These are phyloP conservation scores for Lathamus discolor DNA, from an alignment of 2,113 vertebrate species.

Conservation along the genomic window DNA sequence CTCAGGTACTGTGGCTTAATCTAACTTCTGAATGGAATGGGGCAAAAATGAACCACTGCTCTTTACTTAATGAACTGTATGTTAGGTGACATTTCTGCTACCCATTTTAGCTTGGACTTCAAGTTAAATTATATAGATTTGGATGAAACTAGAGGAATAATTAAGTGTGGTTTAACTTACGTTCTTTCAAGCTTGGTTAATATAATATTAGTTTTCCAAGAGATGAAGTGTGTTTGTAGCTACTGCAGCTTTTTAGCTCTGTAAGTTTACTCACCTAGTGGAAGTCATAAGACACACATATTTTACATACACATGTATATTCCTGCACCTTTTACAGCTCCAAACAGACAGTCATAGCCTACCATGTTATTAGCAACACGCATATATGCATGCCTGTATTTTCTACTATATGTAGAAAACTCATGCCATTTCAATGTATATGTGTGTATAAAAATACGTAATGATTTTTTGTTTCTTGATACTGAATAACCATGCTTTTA, in stretches of 20 bases:
- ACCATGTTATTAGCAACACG: too few relatives aligned
- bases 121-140: background rate
- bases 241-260: background rate
- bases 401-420: too few relatives aligned
- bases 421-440: too few relatives aligned
- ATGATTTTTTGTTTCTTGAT: background rate
- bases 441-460: background rate
- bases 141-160: background rate
- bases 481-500: accelerated
- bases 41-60: background rate
- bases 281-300: background rate
- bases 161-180: background rate
- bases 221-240: background rate
- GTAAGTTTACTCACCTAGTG: background rate
- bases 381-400: too few relatives aligned
- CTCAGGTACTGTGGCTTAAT: background rate
- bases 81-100: background rate
- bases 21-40: background rate
- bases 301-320: background rate
- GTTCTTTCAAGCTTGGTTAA: background rate
- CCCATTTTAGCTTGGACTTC: background rate
- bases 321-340: too few relatives aligned
- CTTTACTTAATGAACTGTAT: background rate
- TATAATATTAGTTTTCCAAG: background rate
- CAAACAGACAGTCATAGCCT: too few relatives aligned